Evolutionary conservation across 2,888 invertebrate genomes (phyloP).

Genomic region (Monopis laevigella): DNA sequence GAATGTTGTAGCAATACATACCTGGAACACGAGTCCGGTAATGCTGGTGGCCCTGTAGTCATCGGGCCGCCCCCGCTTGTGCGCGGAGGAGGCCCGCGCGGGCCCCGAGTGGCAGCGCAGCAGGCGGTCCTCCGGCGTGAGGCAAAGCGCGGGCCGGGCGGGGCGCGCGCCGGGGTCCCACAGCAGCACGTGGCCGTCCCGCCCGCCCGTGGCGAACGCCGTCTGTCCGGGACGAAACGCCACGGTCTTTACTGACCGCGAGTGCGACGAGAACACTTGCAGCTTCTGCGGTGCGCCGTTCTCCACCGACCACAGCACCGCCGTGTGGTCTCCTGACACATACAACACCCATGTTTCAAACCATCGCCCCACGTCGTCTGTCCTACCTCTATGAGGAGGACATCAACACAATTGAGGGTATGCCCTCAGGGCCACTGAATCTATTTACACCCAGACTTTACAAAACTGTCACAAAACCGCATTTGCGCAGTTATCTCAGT

Average conservation of each 20-base stretch:
- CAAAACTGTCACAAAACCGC: too few species aligned
- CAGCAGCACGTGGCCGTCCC: constrained; percentile 86
- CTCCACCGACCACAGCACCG: constrained; percentile 79
- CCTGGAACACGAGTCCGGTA: constrained; percentile 83
- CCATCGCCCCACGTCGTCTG: not conserved
- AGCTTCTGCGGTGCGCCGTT: constrained; percentile 52
- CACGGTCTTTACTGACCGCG: constrained; percentile 80
- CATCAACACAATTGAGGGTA: too few species aligned
- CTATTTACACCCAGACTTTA: too few species aligned
- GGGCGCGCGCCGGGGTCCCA: constrained; percentile 81
- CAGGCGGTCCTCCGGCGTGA: constrained; percentile 78
- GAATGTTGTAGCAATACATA: not conserved
- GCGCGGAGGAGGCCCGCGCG: constrained; percentile 52
- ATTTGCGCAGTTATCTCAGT: too few species aligned
- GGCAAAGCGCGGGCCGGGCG: constrained; percentile 41
- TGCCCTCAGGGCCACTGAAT: too few species aligned
- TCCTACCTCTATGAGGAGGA: too few species aligned
- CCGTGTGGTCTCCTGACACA: constrained; percentile 77
- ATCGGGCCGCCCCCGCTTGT: constrained; percentile 50
- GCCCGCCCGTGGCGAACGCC: constrained; percentile 81
- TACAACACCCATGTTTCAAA: not conserved
- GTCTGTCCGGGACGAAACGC: constrained; percentile 77
- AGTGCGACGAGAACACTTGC: constrained; percentile 78
- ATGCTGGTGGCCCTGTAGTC: constrained; percentile 75
- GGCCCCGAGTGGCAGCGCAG: constrained; percentile 70